Evolutionary conservation across 2,113 vertebrate species (phyloP).

Genomic region (Blennius ocellaris): DNA sequence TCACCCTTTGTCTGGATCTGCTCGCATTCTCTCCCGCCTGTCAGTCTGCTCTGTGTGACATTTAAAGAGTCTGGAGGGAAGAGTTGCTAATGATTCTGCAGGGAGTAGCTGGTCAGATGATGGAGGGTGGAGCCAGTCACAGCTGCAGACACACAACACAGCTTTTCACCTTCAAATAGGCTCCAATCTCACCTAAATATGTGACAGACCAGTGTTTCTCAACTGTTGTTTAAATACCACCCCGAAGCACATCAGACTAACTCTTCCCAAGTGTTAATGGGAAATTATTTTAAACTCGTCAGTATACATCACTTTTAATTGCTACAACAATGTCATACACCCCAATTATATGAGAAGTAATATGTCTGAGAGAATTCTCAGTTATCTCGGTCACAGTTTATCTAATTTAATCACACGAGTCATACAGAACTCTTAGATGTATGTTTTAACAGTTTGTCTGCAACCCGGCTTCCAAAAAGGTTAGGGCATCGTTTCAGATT

Average conservation of each 20-base stretch:
- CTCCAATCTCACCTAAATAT: neutral
- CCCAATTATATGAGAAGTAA: no score
- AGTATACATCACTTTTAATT: no score
- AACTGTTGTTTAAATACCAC: neutral
- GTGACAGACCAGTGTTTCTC: neutral
- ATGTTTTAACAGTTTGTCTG: no score
- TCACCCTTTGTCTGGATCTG: constrained; percentile 16
- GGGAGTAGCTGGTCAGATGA: constrained; percentile 48
- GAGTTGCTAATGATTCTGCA: constrained; percentile 48
- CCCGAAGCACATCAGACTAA: neutral
- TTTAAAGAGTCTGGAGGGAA: constrained; percentile 54
- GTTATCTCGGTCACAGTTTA: no score
- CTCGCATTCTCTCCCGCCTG: constrained; percentile 13
- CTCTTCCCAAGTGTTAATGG: neutral
- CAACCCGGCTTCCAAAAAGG: no score
- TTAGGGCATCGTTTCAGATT: no score
- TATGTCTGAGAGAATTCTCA: no score
- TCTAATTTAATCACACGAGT: no score
- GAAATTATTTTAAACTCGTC: no score
- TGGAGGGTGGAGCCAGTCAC: constrained; percentile 1
- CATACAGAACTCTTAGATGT: no score
- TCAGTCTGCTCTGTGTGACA: constrained; percentile 39
- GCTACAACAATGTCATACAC: no score
- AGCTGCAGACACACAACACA: constrained; percentile 1
- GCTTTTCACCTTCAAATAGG: neutral